Base-by-base conservation (phyloP, 2,888 invertebrate genomes). In the Chrysina gloriosa region DNA sequence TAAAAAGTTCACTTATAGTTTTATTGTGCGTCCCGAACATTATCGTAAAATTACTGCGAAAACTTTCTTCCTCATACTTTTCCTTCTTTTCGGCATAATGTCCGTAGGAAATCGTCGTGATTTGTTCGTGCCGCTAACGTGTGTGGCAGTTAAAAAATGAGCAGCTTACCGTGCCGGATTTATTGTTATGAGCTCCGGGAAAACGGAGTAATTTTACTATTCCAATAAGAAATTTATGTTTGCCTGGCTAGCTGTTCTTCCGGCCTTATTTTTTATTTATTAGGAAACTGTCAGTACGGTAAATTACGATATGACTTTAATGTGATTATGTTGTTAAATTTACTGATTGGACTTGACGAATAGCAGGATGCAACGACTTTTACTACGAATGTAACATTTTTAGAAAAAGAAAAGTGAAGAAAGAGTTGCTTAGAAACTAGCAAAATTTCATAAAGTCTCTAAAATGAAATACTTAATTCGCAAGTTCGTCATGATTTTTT, bases 141-240 rank as follows among this genome's bases (percentile, higher is more conserved):
- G 42, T 61, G 58, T 61, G 58, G 42, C 58, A 61, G 58, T 61
- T 61, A 61, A 61, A 54, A 61, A 61, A 61, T 61, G 58, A 45
- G 58, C 58, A 39, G 58, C 58, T 61, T 39, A 61, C 27, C 58
- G 58, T 61, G 23, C n/a, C 25, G 29, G 42, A 61, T 61, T 61
- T 61, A 61, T 61, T 61, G 42, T 61, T 27, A 61, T 42, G 58
- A 61, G 42, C 58, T 61, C 9, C 25, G 27, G 42, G 42, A 9
- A 61, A 45, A 42, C 31, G 52, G 29, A 31, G 58, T 25, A 61
- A 61, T 61, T 61, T 61, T 61, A 61, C 58, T 61, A 61, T 42
- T 61, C 29, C 58, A 61, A 61, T 61, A 61, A 42, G 58, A 61
- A 42, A 56, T 56, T 56, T 56, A 56, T 56, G 56, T 56, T 42